phyloP scores from a whole-genome alignment of 2,113 vertebrate species.

The Jacana jacana region DNA sequence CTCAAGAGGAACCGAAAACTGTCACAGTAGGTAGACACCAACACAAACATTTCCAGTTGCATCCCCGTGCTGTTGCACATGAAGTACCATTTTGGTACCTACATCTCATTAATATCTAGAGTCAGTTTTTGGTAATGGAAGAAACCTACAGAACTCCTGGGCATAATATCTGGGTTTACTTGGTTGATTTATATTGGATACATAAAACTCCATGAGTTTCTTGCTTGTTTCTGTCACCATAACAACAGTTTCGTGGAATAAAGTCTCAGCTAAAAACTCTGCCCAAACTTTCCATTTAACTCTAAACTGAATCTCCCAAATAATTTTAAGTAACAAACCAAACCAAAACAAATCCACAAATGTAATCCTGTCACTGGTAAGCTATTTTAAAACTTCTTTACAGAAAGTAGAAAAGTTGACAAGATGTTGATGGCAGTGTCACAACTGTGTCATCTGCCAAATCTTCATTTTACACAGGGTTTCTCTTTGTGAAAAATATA shows the following conservation, averaged over 20 bases:
- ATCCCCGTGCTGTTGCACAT: background rate
- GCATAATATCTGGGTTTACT: background rate
- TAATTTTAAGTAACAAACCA: background rate
- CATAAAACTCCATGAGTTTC: background rate
- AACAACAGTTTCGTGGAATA: background rate
- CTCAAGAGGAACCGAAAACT: background rate
- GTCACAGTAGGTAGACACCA: background rate
- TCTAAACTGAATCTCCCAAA: background rate
- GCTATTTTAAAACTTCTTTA: background rate
- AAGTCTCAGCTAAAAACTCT: background rate
- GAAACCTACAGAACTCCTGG: background rate
- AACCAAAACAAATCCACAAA: background rate
- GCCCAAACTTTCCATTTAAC: background rate
- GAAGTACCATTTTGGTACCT: background rate
- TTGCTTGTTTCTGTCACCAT: slow-evolving; percentile 10
- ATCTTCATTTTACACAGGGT: background rate
- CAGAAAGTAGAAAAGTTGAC: background rate
- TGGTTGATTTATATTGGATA: background rate
- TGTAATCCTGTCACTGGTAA: background rate
- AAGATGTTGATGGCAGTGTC: fast-evolving
- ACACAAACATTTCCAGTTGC: background rate
- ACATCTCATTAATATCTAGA: background rate
- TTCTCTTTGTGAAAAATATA: background rate
- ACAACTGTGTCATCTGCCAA: background rate
- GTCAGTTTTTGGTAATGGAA: background rate